Conservation (phyloP, 2,888 invertebrate species). For the Philaethria dido region DNA sequence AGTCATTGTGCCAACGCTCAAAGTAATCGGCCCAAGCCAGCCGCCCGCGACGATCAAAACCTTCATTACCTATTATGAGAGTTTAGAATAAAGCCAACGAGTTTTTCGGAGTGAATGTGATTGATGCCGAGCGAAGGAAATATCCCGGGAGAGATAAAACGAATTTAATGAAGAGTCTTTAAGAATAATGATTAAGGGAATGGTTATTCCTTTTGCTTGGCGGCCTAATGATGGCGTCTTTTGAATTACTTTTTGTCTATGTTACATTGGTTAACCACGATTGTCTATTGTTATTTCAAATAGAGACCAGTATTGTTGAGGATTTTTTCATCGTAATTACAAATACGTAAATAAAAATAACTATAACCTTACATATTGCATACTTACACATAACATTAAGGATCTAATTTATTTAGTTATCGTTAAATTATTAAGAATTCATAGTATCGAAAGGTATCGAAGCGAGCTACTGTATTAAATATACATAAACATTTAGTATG, state of each 20-base stretch:
- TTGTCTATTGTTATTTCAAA: constrained; percentile 64
- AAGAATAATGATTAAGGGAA: constrained; percentile 83
- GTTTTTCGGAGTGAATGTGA: constrained; percentile 83
- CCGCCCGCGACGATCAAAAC: constrained; percentile 76
- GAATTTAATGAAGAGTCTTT: constrained; percentile 84
- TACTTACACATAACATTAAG: neutral
- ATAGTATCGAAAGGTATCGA: constrained; percentile 16
- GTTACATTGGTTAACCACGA: constrained; percentile 68
- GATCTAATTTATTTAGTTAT: neutral
- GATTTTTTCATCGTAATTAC: neutral
- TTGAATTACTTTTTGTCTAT: constrained; percentile 76
- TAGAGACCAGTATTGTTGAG: constrained; percentile 27
- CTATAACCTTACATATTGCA: neutral
- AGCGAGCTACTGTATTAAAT: constrained; percentile 26
- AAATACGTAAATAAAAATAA: neutral
- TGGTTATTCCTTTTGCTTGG: constrained; percentile 81
- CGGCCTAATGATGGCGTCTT: constrained; percentile 78
- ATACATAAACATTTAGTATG: constrained; percentile 22
- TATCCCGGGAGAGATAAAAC: constrained; percentile 83
- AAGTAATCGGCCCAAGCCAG: constrained; percentile 80
- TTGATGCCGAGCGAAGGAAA: constrained; percentile 81
- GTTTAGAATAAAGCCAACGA: constrained; percentile 84
- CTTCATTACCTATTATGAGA: constrained; percentile 84
- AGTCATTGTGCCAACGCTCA: constrained; percentile 78
- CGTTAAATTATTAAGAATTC: neutral